These are phyloP conservation scores for Coryphaenoides rupestris DNA, from an alignment of 2,113 vertebrate species.

Conservation along the genomic window DNA sequence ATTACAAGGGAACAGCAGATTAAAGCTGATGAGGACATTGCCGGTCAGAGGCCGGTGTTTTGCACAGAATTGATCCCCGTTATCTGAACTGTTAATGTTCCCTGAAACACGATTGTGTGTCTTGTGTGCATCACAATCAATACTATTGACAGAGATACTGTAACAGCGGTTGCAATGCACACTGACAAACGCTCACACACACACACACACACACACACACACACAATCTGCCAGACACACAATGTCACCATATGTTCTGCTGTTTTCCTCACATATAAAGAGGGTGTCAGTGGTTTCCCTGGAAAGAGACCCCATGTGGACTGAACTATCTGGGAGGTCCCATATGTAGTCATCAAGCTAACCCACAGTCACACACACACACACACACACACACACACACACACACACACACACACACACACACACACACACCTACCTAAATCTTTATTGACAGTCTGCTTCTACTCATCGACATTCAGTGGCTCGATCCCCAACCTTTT, in stretches of 20 bases:
- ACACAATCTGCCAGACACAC: not conserved
- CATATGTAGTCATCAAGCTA: conserved; percentile 31
- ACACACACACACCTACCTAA: conserved; percentile 9
- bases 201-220: not conserved
- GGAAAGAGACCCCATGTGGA: conserved; percentile 25
- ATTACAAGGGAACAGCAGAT: too few species aligned
- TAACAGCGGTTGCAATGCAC: too few species aligned
- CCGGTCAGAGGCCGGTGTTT: too few species aligned
- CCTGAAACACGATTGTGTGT: too few species aligned
- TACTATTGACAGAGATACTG: too few species aligned
- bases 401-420: conserved; percentile 17
- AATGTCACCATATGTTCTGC: not conserved
- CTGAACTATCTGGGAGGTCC: conserved; percentile 52
- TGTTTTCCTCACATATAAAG: not conserved
- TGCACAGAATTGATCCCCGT: too few species aligned
- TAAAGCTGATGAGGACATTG: too few species aligned
- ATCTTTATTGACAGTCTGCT: not conserved
- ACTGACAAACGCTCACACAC: not conserved
- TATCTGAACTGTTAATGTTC: too few species aligned
- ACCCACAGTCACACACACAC: conserved; percentile 18
- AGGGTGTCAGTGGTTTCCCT: conserved; percentile 33
- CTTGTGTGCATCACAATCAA: too few species aligned
- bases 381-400: conserved; percentile 15
- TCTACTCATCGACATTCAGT: not conserved
- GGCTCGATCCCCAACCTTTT: too few species aligned